These are phyloP conservation scores for Mizuhopecten yessoensis DNA, from an alignment of 1,140 invertebrate genomes.

Conservation along the genomic window DNA sequence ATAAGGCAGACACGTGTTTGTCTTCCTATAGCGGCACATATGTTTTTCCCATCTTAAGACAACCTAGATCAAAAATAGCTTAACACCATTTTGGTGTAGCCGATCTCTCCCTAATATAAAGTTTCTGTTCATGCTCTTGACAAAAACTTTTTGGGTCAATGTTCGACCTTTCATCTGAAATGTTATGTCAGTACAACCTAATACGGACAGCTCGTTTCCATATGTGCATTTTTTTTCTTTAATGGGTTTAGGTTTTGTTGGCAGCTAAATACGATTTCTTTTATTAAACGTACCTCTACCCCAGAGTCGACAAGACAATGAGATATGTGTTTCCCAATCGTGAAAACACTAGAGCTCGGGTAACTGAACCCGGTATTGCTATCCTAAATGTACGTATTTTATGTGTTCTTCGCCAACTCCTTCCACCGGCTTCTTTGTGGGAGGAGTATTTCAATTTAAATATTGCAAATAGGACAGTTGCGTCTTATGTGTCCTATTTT, in stretches of 20 bases:
- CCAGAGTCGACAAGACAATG: slow-evolving; percentile 52
- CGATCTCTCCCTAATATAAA: slow-evolving; percentile 55
- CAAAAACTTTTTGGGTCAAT: slow-evolving; percentile 36
- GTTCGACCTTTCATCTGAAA: slow-evolving; percentile 55
- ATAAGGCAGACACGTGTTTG: slow-evolving; percentile 51
- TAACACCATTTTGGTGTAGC: slow-evolving; percentile 42
- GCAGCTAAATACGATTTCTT: slow-evolving; percentile 47
- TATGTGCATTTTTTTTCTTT: slow-evolving; percentile 52
- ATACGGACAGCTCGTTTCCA: slow-evolving; percentile 18
- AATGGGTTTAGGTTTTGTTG: slow-evolving; percentile 40
- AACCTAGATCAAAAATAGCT: slow-evolving; percentile 52
- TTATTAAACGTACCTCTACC: slow-evolving; percentile 42
- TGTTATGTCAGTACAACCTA: slow-evolving; percentile 43
- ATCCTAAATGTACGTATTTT: not conserved
- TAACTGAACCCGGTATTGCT: not conserved
- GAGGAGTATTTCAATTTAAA: slow-evolving; percentile 48
- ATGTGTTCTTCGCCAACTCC: not conserved
- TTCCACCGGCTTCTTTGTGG: not conserved
- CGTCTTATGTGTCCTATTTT: slow-evolving; percentile 35
- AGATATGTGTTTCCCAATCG: slow-evolving; percentile 55
- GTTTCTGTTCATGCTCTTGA: slow-evolving; percentile 47
- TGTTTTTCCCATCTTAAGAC: slow-evolving; percentile 45
- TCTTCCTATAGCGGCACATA: slow-evolving; percentile 61
- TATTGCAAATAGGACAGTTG: not conserved
- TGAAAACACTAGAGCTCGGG: slow-evolving; percentile 56